phyloP scores from a whole-genome alignment of 2,888 invertebrate species.

The Melieria omissa region DNA sequence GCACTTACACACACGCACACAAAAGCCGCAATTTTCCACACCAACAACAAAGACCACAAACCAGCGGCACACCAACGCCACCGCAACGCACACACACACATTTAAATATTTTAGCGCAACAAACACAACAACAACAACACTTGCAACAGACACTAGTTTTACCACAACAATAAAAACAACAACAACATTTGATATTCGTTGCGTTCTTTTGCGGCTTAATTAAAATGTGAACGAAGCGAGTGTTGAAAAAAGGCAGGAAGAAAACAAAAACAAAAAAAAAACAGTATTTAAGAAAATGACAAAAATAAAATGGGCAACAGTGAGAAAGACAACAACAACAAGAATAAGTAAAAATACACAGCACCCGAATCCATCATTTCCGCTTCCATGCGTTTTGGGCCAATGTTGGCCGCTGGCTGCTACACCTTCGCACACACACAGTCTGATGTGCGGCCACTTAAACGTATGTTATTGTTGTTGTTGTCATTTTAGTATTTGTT shows the following conservation, averaged over 20 bases:
- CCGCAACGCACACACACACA: not conserved
- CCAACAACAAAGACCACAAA: no score
- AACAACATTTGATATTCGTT: no score
- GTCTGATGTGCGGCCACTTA: no score
- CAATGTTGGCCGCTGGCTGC: no score
- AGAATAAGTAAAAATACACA: slow-evolving; percentile 12
- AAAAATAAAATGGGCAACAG: no score
- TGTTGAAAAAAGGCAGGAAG: slow-evolving; percentile 12
- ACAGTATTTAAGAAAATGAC: no score
- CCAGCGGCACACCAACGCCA: no score
- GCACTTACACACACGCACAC: not conserved
- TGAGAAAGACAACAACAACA: not conserved
- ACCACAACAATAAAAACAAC: no score
- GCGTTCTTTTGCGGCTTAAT: slow-evolving; percentile 49
- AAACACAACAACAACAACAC: not conserved
- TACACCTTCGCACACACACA: no score
- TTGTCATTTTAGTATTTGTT: no score
- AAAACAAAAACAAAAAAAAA: not conserved
- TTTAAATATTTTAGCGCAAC: not conserved
- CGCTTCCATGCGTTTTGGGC: slow-evolving; percentile 62
- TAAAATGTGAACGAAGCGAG: slow-evolving; percentile 57
- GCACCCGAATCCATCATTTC: slow-evolving; percentile 66
- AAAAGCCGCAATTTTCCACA: not conserved
- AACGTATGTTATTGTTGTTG: no score
- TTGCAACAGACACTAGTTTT: no score